Conservation (phyloP, 2,797 vertebrate species). For the Cichlasoma orientale region DNA sequence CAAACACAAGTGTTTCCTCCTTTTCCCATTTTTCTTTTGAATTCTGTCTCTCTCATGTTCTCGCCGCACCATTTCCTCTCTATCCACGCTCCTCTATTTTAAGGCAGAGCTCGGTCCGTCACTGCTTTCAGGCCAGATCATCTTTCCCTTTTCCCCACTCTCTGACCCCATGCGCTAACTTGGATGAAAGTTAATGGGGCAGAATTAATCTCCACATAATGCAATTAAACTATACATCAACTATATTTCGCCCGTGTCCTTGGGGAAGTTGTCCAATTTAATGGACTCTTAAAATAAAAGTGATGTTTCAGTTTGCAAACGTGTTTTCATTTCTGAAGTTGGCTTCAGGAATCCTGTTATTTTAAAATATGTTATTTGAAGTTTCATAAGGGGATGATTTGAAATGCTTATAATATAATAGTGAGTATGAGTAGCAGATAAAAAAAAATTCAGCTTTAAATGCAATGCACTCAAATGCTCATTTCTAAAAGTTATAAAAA, state of each 20-base stretch:
- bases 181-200: constrained; percentile 82
- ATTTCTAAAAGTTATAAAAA: background rate
- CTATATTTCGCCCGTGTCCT: constrained; percentile 75
- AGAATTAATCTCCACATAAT: constrained; percentile 83
- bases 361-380: constrained; percentile 34
- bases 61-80: constrained; percentile 16
- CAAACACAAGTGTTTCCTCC: constrained; percentile 42
- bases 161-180: constrained; percentile 76
- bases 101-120: constrained; percentile 38
- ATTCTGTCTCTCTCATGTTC: constrained; percentile 6
- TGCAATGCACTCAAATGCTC: background rate
- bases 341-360: constrained; percentile 37
- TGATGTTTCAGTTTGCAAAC: constrained; percentile 74
- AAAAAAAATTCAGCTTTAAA: constrained; percentile 7
- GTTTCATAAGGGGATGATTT: background rate
- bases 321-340: constrained; percentile 61
- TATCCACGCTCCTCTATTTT: constrained; percentile 9
- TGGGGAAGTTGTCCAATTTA: constrained; percentile 79
- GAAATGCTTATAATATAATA: constrained; percentile 6
- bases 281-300: constrained; percentile 78
- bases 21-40: background rate
- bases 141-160: constrained; percentile 62
- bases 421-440: constrained; percentile 19
- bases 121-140: constrained; percentile 62
- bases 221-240: constrained; percentile 83